Evolutionary conservation across 2,888 invertebrate species (phyloP).

Genomic region (Dyspetes luteomarginatus): DNA sequence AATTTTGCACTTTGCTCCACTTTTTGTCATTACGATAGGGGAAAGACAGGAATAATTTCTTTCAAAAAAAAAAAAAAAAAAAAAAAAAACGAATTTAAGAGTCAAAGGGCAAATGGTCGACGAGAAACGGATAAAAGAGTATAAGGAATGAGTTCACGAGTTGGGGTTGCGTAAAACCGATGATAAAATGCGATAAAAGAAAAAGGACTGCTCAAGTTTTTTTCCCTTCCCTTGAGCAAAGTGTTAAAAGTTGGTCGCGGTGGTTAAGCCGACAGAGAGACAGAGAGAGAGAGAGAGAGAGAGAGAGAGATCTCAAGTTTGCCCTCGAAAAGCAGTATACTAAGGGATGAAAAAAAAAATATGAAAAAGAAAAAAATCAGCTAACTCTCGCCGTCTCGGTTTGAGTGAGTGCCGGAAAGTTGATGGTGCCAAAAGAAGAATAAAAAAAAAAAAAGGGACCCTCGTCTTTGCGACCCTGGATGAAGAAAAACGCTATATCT

Average conservation of each 20-base stretch:
- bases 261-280: slow-evolving; percentile 16
- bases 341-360: background rate
- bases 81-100: too few species aligned
- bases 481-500: background rate
- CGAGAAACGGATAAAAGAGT: background rate
- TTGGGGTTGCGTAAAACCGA: slow-evolving; percentile 22
- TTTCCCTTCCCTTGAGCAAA: background rate
- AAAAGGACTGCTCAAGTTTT: slow-evolving; percentile 2
- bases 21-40: too few species aligned
- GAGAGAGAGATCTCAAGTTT: too few species aligned
- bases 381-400: slow-evolving; percentile 37
- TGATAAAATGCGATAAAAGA: slow-evolving; percentile 44
- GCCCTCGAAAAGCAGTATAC: slow-evolving; percentile 24
- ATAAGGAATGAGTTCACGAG: background rate
- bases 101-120: background rate
- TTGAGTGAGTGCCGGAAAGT: slow-evolving; percentile 22
- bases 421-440: slow-evolving; percentile 22
- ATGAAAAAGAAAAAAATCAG: slow-evolving; percentile 28
- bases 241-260: slow-evolving; percentile 50
- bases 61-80: too few species aligned
- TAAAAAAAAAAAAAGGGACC: too few species aligned
- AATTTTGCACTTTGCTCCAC: too few species aligned
- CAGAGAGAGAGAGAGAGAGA: too few species aligned
- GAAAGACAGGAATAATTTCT: too few species aligned
- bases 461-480: background rate